Evolutionary conservation across 1,140 invertebrate genomes (phyloP), one percentile per base, ranked within the genome.

Genomic region (Rhopalosiphum maidis): DNA sequence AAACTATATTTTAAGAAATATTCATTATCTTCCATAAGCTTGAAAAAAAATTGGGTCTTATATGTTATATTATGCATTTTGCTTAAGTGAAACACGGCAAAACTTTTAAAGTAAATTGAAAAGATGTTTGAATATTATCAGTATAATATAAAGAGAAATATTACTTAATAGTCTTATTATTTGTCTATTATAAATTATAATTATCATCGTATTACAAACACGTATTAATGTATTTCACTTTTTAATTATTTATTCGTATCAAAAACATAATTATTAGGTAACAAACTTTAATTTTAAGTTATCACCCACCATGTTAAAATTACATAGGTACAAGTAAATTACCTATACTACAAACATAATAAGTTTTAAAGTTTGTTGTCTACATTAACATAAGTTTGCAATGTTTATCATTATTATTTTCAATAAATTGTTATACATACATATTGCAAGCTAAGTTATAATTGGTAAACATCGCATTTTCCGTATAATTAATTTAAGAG

Each of bases 331-430:
- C 60, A 77, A 35, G n/a, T 86, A 86, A 86, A 86, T 86, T 86
- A 30, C 23, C 8, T 15, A 43, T 35, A 83, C 83, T 43, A 86
- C 41, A 18, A 86, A 25, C 18, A 15, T 86, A 86, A 86, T 86
- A 46, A 86, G 60, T 77, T 77, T 5, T n/a, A 77, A 30, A 86
- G 41, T 86, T 86, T 86, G 22, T 86, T 43, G 83, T 41, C 37
- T 46, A 41, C 83, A 41, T 41, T 30, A 86, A 86, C 41, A 43
- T 86, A 43, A 46, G 23, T 43, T 86, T 25, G 23, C 0, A 25
- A 86, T 86, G 41, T 30, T 86, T 43, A 86, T 43, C 23, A 43
- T 43, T 86, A 86, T 87, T 88, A 88, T 88, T 88, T 88, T 88
- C 46, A 18, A 88, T 88, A 51, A 51, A 23, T 51, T 88, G 21